Percentiles rank a stretch among this genome's conserved stretches.
Conservation (phyloP, 2,797 vertebrate genomes). For the Apodemus agrarius region DNA sequence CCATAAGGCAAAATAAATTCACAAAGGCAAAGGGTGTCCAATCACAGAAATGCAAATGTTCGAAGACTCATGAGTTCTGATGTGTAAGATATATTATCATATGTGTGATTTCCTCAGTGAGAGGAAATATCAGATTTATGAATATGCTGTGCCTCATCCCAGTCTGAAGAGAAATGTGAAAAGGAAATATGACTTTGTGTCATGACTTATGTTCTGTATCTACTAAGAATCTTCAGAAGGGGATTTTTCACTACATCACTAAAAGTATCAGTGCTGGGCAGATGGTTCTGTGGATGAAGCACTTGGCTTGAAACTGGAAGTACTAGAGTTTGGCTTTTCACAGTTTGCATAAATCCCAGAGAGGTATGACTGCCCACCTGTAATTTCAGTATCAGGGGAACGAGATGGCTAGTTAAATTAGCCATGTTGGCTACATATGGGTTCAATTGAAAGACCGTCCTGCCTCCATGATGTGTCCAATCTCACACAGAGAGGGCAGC, state of each 20-base stretch:
- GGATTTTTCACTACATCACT: neutral
- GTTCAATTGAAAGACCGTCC: neutral
- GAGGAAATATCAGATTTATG: constrained; percentile 70
- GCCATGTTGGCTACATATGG: neutral
- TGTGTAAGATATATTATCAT: constrained; percentile 40
- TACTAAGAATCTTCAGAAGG: constrained; percentile 23
- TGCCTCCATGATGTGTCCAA: neutral
- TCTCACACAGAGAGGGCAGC: neutral
- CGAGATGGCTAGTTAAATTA: neutral
- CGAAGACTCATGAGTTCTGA: constrained; percentile 62
- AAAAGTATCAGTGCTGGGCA: neutral
- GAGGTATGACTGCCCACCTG: neutral
- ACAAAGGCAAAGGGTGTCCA: neutral
- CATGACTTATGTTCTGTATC: constrained; percentile 13
- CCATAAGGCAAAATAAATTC: neutral
- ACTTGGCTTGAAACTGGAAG: neutral
- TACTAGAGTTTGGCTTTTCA: neutral
- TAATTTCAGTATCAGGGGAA: neutral
- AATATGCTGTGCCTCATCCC: constrained; percentile 1
- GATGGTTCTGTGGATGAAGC: neutral
- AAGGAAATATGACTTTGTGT: constrained; percentile 58
- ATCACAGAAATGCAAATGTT: constrained; percentile 63
- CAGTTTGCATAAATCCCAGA: neutral
- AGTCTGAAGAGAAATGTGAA: constrained; percentile 60
- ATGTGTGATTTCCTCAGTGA: constrained; percentile 66